Percentiles rank a stretch among this genome's conserved stretches.
Evolutionary conservation across 2,797 vertebrate species (phyloP).

Genomic region (Danio tinwini): DNA sequence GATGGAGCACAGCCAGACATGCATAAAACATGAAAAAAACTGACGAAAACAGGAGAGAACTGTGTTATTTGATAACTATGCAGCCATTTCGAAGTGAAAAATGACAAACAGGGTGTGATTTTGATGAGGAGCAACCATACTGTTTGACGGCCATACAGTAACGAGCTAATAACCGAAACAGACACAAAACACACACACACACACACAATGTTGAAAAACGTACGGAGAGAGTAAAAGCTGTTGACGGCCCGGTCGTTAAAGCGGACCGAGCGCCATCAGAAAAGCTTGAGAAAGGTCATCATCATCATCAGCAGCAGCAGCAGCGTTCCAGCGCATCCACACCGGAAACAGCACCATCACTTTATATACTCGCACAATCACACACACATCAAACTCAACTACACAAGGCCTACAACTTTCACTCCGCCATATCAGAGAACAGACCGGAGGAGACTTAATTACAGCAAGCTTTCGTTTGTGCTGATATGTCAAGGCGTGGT

Average conservation of each 20-base stretch:
- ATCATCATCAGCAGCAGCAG: slow-evolving; percentile 4
- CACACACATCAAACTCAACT: slow-evolving; percentile 37
- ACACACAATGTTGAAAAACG: background rate
- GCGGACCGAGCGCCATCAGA: slow-evolving; percentile 37
- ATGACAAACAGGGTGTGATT: slow-evolving; percentile 30
- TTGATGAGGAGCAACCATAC: slow-evolving; percentile 3
- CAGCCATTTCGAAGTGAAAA: background rate
- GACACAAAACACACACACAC: background rate
- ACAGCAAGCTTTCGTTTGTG: slow-evolving; percentile 26
- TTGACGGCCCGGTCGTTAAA: slow-evolving; percentile 12
- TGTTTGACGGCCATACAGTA: slow-evolving; percentile 2
- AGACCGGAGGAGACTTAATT: background rate
- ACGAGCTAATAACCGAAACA: background rate
- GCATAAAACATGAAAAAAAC: slow-evolving; percentile 21
- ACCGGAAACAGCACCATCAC: slow-evolving; percentile 50
- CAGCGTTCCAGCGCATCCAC: slow-evolving; percentile 51
- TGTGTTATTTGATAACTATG: slow-evolving; percentile 19
- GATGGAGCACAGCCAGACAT: slow-evolving; percentile 26
- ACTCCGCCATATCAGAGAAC: background rate
- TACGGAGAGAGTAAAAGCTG: background rate
- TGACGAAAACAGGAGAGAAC: background rate
- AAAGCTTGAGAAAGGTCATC: slow-evolving; percentile 51
- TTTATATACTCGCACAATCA: slow-evolving; percentile 45
- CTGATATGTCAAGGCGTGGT: slow-evolving; percentile 47
- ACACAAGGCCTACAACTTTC: slow-evolving; percentile 44